These are phyloP conservation scores for Eulemur macaco DNA, from an alignment of 2,113 vertebrate species.

Conservation along the genomic window DNA sequence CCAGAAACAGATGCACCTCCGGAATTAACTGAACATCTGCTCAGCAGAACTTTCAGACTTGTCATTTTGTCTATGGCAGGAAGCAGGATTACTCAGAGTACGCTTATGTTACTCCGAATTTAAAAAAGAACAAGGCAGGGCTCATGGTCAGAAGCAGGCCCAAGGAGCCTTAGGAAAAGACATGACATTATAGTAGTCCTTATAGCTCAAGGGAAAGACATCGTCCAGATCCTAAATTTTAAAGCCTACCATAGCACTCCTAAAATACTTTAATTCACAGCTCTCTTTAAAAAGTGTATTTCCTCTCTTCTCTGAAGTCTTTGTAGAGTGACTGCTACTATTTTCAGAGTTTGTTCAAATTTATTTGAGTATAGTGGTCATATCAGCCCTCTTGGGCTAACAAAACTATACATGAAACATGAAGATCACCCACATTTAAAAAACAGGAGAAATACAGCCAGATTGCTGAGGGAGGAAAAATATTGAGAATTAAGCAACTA, in stretches of 20 bases:
- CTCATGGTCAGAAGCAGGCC: not conserved
- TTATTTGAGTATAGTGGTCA: not conserved
- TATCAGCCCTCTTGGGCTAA: not conserved
- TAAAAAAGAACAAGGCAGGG: not conserved
- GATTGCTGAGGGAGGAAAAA: not conserved
- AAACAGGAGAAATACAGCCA: not conserved
- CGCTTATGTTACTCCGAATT: not conserved
- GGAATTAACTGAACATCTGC: not conserved
- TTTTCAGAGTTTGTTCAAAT: not conserved
- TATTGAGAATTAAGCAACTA: not conserved
- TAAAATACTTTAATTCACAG: slow-evolving; percentile 9
- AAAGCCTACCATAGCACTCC: not conserved
- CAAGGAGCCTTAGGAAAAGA: not conserved
- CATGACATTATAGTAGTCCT: not conserved
- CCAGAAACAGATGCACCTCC: not conserved
- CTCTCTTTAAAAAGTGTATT: not conserved
- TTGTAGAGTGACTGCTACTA: not conserved
- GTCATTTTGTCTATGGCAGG: not conserved
- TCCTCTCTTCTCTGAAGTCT: not conserved
- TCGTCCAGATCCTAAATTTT: not conserved
- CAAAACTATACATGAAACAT: not conserved
- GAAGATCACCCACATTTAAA: not conserved
- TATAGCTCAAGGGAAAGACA: not conserved
- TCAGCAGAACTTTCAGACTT: not conserved
- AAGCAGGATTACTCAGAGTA: not conserved